A percentile compares a stretch with the other conserved stretches of the same genome.
These are phyloP conservation scores for Epinotia nisella DNA, from an alignment of 2,888 invertebrate genomes.

Conservation along the genomic window DNA sequence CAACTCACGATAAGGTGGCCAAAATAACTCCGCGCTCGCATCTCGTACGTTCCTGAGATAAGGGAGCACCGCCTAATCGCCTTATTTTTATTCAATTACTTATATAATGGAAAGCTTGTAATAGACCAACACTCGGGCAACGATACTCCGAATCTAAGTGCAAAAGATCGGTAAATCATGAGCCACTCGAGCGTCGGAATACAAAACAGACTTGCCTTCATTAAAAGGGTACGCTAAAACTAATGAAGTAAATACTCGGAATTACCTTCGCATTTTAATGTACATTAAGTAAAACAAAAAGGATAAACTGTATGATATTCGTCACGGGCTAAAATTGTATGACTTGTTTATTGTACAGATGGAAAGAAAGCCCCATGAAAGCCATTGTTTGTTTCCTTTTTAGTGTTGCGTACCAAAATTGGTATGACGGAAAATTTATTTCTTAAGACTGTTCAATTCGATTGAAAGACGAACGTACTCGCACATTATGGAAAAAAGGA, in stretches of 20 bases:
- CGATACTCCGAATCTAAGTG: slow-evolving; percentile 54
- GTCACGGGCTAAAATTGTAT: not conserved
- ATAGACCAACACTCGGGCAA: slow-evolving; percentile 42
- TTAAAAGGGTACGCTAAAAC: slow-evolving; percentile 15
- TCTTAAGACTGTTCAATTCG: too few species aligned
- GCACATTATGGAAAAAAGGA: too few species aligned
- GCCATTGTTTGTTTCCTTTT: too few species aligned
- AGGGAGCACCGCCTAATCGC: slow-evolving; percentile 55
- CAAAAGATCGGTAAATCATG: slow-evolving; percentile 52
- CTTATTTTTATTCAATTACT: slow-evolving; percentile 63
- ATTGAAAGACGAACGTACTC: too few species aligned
- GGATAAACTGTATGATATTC: not conserved
- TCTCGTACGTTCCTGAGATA: slow-evolving; percentile 72
- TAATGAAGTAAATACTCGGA: not conserved
- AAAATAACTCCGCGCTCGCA: slow-evolving; percentile 75
- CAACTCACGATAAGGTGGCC: slow-evolving; percentile 76
- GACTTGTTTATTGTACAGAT: not conserved
- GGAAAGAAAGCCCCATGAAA: too few species aligned
- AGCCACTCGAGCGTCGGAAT: slow-evolving; percentile 46
- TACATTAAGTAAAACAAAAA: slow-evolving; percentile 5
- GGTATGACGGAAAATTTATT: too few species aligned
- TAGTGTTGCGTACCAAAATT: too few species aligned
- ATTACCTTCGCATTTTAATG: too few species aligned
- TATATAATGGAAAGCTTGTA: slow-evolving; percentile 54
- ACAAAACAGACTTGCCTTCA: slow-evolving; percentile 1